Evolutionary conservation across 2,888 invertebrate species (phyloP), one percentile per base, ranked within the genome.

Genomic region (Agrotis ipsilon): DNA sequence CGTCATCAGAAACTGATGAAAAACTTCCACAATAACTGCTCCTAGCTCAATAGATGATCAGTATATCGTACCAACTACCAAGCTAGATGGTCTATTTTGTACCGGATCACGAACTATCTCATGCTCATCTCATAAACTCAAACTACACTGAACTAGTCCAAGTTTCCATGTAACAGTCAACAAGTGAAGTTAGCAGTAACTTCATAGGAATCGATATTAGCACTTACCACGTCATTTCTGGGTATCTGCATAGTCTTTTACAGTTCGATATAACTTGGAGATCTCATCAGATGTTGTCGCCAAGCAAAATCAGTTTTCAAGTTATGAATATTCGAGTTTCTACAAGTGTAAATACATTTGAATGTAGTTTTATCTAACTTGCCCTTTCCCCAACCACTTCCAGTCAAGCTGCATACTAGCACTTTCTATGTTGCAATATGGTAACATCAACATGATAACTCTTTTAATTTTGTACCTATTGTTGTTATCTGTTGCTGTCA

Each of bases 121-220:
- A 49, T 62, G 54, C 55, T 14, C 32, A 57, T 46, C 54, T 58
- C 43, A 73, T 76, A 76, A 69, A 76, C 52, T 43, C 21, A 6
- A 52, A 51, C 46, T 48, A 68, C 11, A 24, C 9, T 48, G 21
- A 55, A 19, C 13, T 19, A 39, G 48, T 55, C 49, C 16, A 73
- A 73, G 70, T 78, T 78, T 39, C 45, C 59, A 48, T 64, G 48
- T 43, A 79, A 61, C 66, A 74, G 67, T 73, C 74, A 73, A 60
- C 66, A 77, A 74, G 63, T 67, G 46, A 60, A 63, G 63, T 77
- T 74, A 55, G 14, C 54, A 80, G 46, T 43, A 76, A 59, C 59
- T 58, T 59, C 24, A 45, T 45, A 32, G 32, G 13, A 39, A 49
- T 60, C 70, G 59, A 73, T 77, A 60, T 60, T 60, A 77, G 19